Base-by-base conservation (phyloP, 2,797 vertebrate species). In the Prunella strophiata region DNA sequence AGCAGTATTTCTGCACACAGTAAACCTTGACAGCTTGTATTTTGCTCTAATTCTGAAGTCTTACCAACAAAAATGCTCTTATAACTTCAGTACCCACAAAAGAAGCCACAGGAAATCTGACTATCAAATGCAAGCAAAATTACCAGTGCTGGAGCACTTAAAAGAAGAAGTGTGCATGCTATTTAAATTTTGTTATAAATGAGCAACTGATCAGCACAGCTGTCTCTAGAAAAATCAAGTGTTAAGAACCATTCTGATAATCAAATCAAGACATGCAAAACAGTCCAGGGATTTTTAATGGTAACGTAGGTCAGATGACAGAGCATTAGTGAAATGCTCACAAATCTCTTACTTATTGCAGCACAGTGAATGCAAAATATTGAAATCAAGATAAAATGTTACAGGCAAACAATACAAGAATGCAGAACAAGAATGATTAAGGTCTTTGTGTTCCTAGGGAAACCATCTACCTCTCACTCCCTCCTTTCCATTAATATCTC, bases 381-480 rank as follows among this genome's bases (percentile, higher is more conserved):
- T 73, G 45, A 95, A 94, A 94, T 76, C 66, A 87, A 80, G 87
- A 67, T 38, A 74, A 70, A 96, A 78, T 25, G 32, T 77, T 87
- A 87, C 40, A 94, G 62, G 59, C 59, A 94, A 65, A 43, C 23
- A 52, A 73, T 25, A 40, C 8, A 83, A 83, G 73, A 89, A 75
- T 51, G 62, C 43, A 92, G 59, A 89, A 87, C 11, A 26, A 66
- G 42, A 95, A 76, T 42, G 43, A 85, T 91, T 87, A 71, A 76
- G 36, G 77, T 81, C 91, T 93, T 84, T 66, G 48, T 91, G 91
- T 87, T 93, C 89, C 94, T 93, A 89, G 66, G 87, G 95, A 95
- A 96, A 90, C 58, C 18, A 80, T 65, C 47, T 5, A 36, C 85
- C 51, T 85, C 77, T 94, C 79, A 75, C 52, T 82, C 83, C 68